Conservation (phyloP, 1,140 invertebrate genomes). For the Heliconius melpomene region DNA sequence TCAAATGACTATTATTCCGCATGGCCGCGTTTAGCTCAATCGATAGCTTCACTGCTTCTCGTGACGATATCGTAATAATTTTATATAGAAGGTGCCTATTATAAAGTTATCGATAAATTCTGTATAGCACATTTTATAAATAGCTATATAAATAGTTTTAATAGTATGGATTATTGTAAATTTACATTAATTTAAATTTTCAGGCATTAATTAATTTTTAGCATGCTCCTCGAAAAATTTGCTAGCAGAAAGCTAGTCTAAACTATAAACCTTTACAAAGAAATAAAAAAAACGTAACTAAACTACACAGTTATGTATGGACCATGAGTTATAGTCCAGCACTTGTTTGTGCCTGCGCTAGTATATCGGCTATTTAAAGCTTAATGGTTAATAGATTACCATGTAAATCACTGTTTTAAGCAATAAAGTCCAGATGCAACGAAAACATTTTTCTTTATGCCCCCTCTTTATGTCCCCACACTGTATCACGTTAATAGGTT, state of each 20-base stretch:
- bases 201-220: too few species aligned
- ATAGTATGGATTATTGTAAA: background rate
- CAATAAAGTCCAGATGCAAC: slow-evolving; percentile 24
- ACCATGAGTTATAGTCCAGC: slow-evolving; percentile 1
- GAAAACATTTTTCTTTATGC: slow-evolving; percentile 16
- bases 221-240: too few species aligned
- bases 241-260: too few species aligned
- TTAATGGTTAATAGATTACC: slow-evolving; percentile 24
- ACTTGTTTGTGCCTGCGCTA: slow-evolving; percentile 27
- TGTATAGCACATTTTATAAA: background rate
- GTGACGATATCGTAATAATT: slow-evolving; percentile 6
- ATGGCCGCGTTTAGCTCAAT: slow-evolving; percentile 18
- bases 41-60: slow-evolving; percentile 13
- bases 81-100: background rate
- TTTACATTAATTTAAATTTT: background rate
- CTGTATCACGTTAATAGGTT: slow-evolving; percentile 26
- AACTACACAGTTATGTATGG: background rate
- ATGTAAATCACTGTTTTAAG: slow-evolving; percentile 13
- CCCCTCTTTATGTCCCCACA: background rate
- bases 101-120: background rate
- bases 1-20: slow-evolving; percentile 18
- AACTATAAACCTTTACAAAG: background rate
- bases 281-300: background rate
- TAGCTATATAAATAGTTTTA: background rate
- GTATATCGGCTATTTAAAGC: slow-evolving; percentile 27